Evolutionary conservation across 2,797 vertebrate genomes (phyloP).

Genomic region (Petrocephalus sullivani): DNA sequence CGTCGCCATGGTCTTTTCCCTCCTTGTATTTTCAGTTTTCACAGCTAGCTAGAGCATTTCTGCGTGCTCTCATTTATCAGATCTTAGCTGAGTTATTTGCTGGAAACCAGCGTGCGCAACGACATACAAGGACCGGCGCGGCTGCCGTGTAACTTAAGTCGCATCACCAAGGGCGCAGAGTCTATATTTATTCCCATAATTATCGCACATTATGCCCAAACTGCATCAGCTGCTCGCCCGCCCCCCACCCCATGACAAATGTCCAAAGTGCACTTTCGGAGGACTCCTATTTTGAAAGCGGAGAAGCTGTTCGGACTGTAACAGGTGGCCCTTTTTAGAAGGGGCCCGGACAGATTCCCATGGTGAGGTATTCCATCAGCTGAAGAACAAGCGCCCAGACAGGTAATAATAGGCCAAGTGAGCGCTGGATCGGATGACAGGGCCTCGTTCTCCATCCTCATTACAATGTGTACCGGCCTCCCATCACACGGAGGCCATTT

Average conservation of each 20-base stretch:
- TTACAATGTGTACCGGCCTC: constrained; percentile 1
- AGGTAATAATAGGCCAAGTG: constrained; percentile 39
- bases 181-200: constrained; percentile 66
- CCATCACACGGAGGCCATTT: background rate
- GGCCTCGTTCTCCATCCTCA: constrained; percentile 29
- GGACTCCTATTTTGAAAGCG: constrained; percentile 65
- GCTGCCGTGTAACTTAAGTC: constrained; percentile 18
- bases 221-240: constrained; percentile 62
- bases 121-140: background rate
- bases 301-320: constrained; percentile 54
- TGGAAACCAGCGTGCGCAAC: background rate
- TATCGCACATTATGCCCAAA: constrained; percentile 73
- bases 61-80: background rate
- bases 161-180: constrained; percentile 65
- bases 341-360: constrained; percentile 18
- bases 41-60: background rate
- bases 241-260: constrained; percentile 49
- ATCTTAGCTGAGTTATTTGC: background rate
- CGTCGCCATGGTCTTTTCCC: background rate
- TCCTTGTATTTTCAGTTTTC: background rate
- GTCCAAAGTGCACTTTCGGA: constrained; percentile 58
- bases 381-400: constrained; percentile 63
- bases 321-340: constrained; percentile 35
- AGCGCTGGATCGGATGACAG: constrained; percentile 30
- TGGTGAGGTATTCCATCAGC: constrained; percentile 36